These are phyloP conservation scores for Mus pahari DNA, from an alignment of 2,113 vertebrate species.

Conservation along the genomic window DNA sequence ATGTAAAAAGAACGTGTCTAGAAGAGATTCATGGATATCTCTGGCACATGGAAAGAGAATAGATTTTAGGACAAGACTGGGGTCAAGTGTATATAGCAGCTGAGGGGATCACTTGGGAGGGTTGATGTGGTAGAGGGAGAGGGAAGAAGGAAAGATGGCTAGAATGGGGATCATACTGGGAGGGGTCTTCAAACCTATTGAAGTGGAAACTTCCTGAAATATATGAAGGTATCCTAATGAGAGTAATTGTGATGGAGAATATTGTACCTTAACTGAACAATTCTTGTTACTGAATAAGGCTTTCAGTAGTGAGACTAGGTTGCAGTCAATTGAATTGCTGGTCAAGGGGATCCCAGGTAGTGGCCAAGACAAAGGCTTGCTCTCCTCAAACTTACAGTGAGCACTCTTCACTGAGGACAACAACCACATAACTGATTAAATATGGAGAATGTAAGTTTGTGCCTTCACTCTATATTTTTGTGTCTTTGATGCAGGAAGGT, in stretches of 20 bases:
- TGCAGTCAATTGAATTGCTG: not conserved
- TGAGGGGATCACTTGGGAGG: not conserved
- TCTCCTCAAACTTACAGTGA: not conserved
- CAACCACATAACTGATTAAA: not conserved
- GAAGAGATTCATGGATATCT: not conserved
- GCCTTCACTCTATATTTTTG: not conserved
- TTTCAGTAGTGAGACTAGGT: not conserved
- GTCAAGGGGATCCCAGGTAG: not conserved
- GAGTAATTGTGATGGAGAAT: not conserved
- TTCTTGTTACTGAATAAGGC: not conserved
- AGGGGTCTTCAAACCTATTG: not conserved
- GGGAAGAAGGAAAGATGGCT: not conserved
- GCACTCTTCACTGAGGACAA: not conserved
- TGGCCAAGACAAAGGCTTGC: not conserved
- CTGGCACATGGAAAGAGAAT: not conserved
- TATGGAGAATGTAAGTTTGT: not conserved
- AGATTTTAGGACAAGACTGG: not conserved
- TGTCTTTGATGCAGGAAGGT: not conserved
- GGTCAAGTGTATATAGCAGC: rapidly evolving
- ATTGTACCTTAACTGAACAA: not conserved
- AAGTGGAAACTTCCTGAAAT: not conserved
- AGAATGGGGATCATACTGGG: not conserved
- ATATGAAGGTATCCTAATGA: not conserved
- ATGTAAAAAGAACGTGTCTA: not conserved
- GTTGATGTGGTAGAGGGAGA: not conserved